Percentiles rank a stretch among this genome's conserved stretches.
phyloP scores from a whole-genome alignment of 2,113 vertebrate species.

The Ariopsis seemanni region DNA sequence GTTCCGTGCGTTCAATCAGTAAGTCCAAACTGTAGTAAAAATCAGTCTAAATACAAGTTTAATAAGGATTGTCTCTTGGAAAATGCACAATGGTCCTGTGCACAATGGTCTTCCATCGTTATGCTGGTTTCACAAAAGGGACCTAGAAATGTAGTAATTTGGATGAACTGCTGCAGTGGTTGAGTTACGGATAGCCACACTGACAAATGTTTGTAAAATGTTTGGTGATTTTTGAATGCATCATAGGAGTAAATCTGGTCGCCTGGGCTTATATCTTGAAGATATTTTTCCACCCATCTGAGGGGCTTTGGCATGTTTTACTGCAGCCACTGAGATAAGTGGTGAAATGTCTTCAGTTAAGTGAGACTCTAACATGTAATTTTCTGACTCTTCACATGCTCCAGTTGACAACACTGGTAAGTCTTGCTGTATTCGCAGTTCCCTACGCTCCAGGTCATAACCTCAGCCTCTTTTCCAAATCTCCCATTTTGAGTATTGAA shows the following conservation, averaged over 20 bases:
- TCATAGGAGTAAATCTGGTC: neutral
- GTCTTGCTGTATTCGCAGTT: constrained; percentile 49
- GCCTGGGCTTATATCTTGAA: neutral
- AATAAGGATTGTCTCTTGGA: neutral
- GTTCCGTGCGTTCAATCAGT: neutral
- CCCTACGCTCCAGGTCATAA: constrained; percentile 24
- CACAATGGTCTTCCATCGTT: neutral
- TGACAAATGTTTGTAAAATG: neutral
- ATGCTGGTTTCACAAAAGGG: neutral
- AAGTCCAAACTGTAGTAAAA: neutral
- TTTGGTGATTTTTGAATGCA: constrained; percentile 4
- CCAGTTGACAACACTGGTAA: constrained; percentile 64
- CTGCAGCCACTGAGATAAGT: neutral
- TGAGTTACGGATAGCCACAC: neutral
- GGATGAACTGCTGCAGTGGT: neutral
- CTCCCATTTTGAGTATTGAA: constrained; percentile 7
- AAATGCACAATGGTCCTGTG: neutral
- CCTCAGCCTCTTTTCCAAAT: constrained; percentile 5
- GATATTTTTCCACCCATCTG: neutral
- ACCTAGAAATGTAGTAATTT: neutral
- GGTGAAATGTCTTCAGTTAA: constrained; percentile 20
- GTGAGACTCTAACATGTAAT: constrained; percentile 57
- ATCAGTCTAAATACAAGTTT: neutral
- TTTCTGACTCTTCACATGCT: constrained; percentile 61
- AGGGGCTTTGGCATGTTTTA: neutral